Conservation (phyloP, 2,888 invertebrate species). For the Xylota sylvarum region DNA sequence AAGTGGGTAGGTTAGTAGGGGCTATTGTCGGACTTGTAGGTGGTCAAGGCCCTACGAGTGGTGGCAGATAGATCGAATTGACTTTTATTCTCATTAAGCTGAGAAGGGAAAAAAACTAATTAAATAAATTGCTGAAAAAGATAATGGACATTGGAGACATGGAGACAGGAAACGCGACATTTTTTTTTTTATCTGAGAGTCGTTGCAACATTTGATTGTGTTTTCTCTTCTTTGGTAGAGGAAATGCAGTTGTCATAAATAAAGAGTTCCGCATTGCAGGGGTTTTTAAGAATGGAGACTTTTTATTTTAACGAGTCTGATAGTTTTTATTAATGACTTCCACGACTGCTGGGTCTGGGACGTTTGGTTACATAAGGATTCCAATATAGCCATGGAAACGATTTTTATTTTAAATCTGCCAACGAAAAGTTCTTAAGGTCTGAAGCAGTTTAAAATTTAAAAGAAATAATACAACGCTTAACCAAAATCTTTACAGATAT, state of each 20-base stretch:
- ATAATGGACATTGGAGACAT: background rate
- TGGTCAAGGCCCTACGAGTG: constrained; percentile 1
- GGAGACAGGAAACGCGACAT: background rate
- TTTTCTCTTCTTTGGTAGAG: background rate
- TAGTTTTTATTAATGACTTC: too few species aligned
- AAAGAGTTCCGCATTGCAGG: background rate
- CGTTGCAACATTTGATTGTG: background rate
- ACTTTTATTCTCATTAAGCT: constrained; percentile 46
- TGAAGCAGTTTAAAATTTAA: too few species aligned
- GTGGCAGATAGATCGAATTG: constrained; percentile 38
- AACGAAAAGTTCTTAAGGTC: too few species aligned
- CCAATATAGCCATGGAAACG: too few species aligned
- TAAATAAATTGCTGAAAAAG: constrained; percentile 34
- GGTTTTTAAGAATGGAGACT: too few species aligned
- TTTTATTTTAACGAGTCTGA: too few species aligned
- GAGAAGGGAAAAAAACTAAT: constrained; percentile 22
- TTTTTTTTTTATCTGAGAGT: background rate
- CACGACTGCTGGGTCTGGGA: too few species aligned
- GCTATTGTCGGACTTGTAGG: constrained; percentile 1
- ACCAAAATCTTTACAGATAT: too few species aligned
- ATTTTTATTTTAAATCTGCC: too few species aligned
- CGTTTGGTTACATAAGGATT: too few species aligned
- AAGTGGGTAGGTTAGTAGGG: background rate
- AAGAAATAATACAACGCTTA: too few species aligned
- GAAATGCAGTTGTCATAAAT: background rate